phyloP scores from a whole-genome alignment of 1,140 invertebrate genomes.

The Ooceraea biroi region DNA sequence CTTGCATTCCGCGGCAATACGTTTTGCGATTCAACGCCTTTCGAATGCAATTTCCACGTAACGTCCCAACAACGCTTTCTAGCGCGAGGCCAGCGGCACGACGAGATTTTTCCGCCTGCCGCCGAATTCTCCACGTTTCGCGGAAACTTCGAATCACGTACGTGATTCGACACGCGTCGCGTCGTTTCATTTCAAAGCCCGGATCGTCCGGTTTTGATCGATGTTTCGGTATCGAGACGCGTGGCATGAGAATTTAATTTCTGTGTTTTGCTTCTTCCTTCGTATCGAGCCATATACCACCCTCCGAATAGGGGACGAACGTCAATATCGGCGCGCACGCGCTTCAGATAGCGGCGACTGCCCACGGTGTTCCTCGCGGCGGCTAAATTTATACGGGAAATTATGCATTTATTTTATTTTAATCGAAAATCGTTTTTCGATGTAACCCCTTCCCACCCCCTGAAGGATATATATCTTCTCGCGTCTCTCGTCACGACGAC shows the following conservation, averaged over 20 bases:
- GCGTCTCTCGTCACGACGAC: too few relatives aligned
- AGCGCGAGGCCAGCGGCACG: neutral
- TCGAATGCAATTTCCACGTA: conserved; percentile 8
- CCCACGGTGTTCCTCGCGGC: conserved; percentile 21
- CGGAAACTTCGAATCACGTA: too few relatives aligned
- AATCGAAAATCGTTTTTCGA: neutral
- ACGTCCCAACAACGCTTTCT: conserved; percentile 28
- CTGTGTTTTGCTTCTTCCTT: conserved; percentile 75
- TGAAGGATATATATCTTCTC: too few relatives aligned
- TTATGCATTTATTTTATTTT: conserved; percentile 8
- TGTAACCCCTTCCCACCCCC: neutral
- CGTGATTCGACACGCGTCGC: neutral
- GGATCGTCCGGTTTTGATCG: neutral
- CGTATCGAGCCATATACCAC: conserved; percentile 77
- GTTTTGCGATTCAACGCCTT: conserved; percentile 23
- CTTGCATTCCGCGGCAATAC: neutral
- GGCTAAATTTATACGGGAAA: conserved; percentile 12
- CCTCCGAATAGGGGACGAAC: conserved; percentile 67
- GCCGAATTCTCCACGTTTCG: too few relatives aligned
- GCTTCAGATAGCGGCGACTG: conserved; percentile 57
- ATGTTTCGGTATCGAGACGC: conserved; percentile 51
- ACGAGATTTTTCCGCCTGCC: too few relatives aligned
- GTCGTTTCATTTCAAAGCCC: neutral
- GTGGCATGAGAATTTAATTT: conserved; percentile 76
- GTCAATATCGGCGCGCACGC: conserved; percentile 84